Evolutionary conservation across 1,140 invertebrate species (phyloP).

Genomic region (Leptinotarsa defecta): DNA sequence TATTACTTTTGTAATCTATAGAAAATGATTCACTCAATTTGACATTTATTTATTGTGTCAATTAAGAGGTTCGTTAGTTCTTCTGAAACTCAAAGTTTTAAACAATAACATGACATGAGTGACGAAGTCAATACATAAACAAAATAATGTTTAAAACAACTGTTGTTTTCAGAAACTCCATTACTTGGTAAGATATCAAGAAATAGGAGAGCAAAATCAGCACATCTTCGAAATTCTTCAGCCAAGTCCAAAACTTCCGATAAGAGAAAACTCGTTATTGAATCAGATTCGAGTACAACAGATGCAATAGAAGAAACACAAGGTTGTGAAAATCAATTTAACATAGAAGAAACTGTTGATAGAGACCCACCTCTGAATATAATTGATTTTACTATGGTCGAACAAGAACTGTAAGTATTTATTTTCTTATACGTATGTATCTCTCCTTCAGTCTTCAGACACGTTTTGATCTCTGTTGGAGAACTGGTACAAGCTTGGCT

Average conservation of each 20-base stretch:
- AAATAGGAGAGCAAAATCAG: slow-evolving; percentile 64
- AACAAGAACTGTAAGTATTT: slow-evolving; percentile 17
- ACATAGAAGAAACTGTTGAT: slow-evolving; percentile 15
- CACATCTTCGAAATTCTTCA: slow-evolving; percentile 56
- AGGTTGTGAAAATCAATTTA: neutral
- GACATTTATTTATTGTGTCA: too few relatives aligned
- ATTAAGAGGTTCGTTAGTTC: too few relatives aligned
- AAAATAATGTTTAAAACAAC: neutral
- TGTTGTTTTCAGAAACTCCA: slow-evolving; percentile 52
- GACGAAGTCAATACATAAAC: too few relatives aligned
- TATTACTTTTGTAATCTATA: too few relatives aligned
- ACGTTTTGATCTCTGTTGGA: too few relatives aligned
- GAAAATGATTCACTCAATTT: too few relatives aligned
- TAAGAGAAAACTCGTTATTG: slow-evolving; percentile 44
- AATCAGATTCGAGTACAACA: slow-evolving; percentile 50
- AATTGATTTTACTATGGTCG: neutral
- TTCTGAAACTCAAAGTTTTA: too few relatives aligned
- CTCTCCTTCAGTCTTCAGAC: too few relatives aligned
- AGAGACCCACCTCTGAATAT: neutral
- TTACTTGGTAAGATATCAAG: slow-evolving; percentile 65
- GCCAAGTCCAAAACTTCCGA: slow-evolving; percentile 51
- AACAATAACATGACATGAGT: too few relatives aligned
- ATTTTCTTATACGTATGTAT: neutral
- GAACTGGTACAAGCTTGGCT: too few relatives aligned
- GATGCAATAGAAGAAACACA: slow-evolving; percentile 28